phyloP scores from a whole-genome alignment of 2,888 invertebrate species.

The Hyppa rectilinea region DNA sequence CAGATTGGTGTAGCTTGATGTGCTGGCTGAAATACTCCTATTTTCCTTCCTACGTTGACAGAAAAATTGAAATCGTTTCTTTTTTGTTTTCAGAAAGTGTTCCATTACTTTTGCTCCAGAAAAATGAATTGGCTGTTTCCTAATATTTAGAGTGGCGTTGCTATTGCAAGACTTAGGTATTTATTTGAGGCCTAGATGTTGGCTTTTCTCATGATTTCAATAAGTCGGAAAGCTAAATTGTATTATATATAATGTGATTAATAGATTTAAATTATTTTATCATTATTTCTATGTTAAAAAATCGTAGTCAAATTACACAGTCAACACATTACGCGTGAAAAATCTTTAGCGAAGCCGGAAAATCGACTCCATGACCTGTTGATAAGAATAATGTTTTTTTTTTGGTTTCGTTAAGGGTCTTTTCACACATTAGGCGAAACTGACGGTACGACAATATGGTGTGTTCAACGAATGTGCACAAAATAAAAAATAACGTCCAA shows the following conservation, averaged over 20 bases:
- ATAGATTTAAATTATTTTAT: constrained; percentile 34
- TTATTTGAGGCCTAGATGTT: constrained; percentile 49
- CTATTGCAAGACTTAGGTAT: constrained; percentile 73
- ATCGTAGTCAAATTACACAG: neutral
- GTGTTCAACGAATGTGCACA: neutral
- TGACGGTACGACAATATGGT: constrained; percentile 4
- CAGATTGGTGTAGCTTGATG: no score
- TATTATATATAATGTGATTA: constrained; percentile 47
- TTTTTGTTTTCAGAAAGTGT: constrained; percentile 69
- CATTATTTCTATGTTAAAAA: constrained; percentile 2
- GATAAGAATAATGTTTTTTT: neutral
- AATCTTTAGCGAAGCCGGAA: neutral
- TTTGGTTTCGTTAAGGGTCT: constrained; percentile 6
- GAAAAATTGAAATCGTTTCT: neutral
- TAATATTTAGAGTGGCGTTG: constrained; percentile 70
- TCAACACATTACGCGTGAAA: constrained; percentile 25
- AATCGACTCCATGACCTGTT: no score
- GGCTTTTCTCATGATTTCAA: constrained; percentile 49
- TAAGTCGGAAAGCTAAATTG: constrained; percentile 51
- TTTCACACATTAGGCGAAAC: constrained; percentile 11
- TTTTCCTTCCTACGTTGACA: neutral
- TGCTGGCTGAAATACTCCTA: no score
- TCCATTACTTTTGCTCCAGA: constrained; percentile 64
- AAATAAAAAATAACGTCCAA: neutral
- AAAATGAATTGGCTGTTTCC: constrained; percentile 67